Evolutionary conservation across 53 echinoderm and acorn worm genomes (phyloP).

Genomic region (Apostichopus leukothele): DNA sequence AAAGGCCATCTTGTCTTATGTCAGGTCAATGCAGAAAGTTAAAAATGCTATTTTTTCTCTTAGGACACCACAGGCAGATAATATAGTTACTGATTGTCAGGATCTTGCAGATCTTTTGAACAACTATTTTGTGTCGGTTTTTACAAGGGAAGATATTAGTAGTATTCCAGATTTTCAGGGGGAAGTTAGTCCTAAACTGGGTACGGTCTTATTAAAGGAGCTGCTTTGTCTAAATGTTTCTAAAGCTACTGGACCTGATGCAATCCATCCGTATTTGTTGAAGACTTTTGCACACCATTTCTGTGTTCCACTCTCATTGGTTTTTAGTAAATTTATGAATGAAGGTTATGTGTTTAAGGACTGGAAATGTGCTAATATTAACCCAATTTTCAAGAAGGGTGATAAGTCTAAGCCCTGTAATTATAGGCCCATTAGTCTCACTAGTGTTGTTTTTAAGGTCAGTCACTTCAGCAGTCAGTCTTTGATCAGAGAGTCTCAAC

Average conservation of each 20-base stretch:
- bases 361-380: slow-evolving; percentile 16
- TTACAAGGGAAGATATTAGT: neutral
- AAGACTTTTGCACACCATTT: neutral
- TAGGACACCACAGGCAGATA: neutral
- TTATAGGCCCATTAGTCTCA: neutral
- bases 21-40: slow-evolving; percentile 10
- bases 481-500: slow-evolving; percentile 6
- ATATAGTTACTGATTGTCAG: slow-evolving; percentile 13
- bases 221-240: neutral
- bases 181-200: neutral
- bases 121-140: neutral
- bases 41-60: slow-evolving; percentile 2
- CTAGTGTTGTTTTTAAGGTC: slow-evolving; percentile 7
- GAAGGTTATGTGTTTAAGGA: neutral
- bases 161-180: neutral
- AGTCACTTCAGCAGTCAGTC: neutral
- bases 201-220: neutral
- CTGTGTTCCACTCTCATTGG: neutral
- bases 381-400: too few species aligned
- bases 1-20: neutral
- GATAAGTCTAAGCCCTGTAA: neutral
- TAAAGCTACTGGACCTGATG: neutral
- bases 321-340: neutral
- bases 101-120: slow-evolving; percentile 11
- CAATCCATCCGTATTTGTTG: slow-evolving; percentile 16